Percentiles rank a stretch among this genome's conserved stretches.
Conservation (phyloP, 2,113 vertebrate genomes). For the Nicator chloris region DNA sequence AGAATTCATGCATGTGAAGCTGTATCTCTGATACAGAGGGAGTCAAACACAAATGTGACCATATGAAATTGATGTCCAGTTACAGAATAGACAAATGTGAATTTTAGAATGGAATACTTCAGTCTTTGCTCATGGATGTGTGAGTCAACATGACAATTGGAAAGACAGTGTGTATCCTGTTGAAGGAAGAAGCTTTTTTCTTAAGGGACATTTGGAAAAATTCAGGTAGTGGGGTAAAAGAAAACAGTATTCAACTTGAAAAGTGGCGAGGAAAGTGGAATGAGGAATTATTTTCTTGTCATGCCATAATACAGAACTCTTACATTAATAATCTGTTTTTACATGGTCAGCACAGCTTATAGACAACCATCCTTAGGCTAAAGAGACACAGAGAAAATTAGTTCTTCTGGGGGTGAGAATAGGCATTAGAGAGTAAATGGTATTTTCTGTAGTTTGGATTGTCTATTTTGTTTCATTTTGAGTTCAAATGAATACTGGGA, state of each 20-base stretch:
- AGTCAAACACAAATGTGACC: background rate
- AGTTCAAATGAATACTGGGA: background rate
- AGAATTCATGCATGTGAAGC: background rate
- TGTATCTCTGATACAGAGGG: background rate
- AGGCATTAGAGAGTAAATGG: background rate
- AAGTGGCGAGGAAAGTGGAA: background rate
- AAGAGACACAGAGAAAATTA: background rate
- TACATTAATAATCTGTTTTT: background rate
- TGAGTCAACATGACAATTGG: background rate
- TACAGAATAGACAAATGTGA: background rate
- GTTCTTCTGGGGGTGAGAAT: fast-evolving
- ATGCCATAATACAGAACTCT: background rate
- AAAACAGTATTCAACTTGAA: background rate
- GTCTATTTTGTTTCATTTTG: background rate
- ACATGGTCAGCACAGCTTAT: background rate
- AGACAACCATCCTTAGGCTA: background rate
- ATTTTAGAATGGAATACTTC: background rate
- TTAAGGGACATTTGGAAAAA: background rate
- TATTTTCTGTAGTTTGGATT: background rate
- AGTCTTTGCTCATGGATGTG: background rate
- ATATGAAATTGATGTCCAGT: background rate
- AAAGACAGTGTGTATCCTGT: background rate
- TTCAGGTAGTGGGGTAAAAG: background rate
- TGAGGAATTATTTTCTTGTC: background rate
- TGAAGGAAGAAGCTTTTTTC: background rate